These are phyloP conservation scores for Ptiloglossa arizonensis DNA, from an alignment of 1,140 invertebrate genomes.

Conservation along the genomic window DNA sequence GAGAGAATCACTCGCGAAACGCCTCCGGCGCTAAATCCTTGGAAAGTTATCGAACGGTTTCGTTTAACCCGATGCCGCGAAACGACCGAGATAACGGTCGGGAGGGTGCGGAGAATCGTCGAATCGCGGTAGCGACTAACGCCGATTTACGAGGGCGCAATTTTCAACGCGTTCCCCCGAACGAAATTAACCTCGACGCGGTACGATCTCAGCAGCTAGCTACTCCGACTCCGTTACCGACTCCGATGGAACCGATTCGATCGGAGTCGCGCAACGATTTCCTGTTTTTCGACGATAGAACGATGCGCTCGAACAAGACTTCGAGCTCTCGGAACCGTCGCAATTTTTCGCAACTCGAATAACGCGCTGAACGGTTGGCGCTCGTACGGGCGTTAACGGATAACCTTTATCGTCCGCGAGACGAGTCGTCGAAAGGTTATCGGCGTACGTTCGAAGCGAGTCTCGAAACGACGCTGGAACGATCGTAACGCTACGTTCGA, in stretches of 20 bases:
- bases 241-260: not conserved
- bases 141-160: conserved; percentile 47
- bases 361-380: too few relatives aligned
- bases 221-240: not conserved
- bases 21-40: conserved; percentile 11
- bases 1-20: not conserved
- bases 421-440: too few relatives aligned
- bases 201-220: not conserved
- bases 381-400: too few relatives aligned
- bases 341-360: too few relatives aligned
- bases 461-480: too few relatives aligned
- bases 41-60: conserved; percentile 40
- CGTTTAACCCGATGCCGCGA: conserved; percentile 30
- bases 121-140: conserved; percentile 27
- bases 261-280: too few relatives aligned
- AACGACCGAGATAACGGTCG: conserved; percentile 44
- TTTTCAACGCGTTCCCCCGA: conserved; percentile 34
- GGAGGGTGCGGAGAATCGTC: conserved; percentile 26
- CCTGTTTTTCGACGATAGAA: too few relatives aligned
- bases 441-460: too few relatives aligned
- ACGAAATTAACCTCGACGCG: not conserved
- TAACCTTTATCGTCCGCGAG: too few relatives aligned
- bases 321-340: too few relatives aligned
- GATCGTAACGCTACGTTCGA: too few relatives aligned
- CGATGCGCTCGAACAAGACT: too few relatives aligned